phyloP scores from a whole-genome alignment of 2,113 vertebrate species.

The Pollimyrus isidori region DNA sequence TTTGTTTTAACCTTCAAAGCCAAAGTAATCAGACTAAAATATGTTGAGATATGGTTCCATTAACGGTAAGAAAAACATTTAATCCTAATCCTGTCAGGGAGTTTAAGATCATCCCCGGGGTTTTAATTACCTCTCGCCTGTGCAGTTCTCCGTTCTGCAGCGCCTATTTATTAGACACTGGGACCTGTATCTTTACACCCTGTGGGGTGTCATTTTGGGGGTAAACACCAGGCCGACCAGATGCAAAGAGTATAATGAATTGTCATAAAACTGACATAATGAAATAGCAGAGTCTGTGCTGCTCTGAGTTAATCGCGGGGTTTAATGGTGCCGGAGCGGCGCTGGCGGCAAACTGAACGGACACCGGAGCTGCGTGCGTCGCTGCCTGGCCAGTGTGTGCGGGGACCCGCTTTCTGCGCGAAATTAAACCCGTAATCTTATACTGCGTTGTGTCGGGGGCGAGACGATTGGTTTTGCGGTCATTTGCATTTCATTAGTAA shows the following conservation, averaged over 20 bases:
- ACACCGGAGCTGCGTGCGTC: background rate
- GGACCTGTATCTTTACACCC: background rate
- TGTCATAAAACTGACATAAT: constrained; percentile 12
- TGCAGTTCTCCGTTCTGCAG: background rate
- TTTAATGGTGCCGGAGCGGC: background rate
- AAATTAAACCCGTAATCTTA: background rate
- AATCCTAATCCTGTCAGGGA: constrained; percentile 12
- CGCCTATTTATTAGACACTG: constrained; percentile 6
- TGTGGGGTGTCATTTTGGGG: background rate
- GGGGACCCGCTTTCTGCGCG: background rate
- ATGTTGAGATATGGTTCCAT: constrained; percentile 7
- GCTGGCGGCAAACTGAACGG: background rate
- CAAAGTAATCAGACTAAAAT: constrained; percentile 3
- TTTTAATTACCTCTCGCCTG: constrained; percentile 12
- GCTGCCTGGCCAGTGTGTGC: background rate
- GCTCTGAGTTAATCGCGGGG: background rate
- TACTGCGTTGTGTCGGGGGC: background rate
- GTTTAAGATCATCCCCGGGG: constrained; percentile 9
- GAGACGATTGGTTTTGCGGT: background rate
- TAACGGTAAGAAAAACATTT: constrained; percentile 6
- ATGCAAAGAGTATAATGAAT: background rate
- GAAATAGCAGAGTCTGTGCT: background rate
- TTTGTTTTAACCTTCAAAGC: constrained; percentile 10
- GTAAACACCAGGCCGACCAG: background rate
- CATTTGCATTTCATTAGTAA: constrained; percentile 1